phyloP scores from a whole-genome alignment of 1,140 invertebrate genomes.

The Drosophila guanche region DNA sequence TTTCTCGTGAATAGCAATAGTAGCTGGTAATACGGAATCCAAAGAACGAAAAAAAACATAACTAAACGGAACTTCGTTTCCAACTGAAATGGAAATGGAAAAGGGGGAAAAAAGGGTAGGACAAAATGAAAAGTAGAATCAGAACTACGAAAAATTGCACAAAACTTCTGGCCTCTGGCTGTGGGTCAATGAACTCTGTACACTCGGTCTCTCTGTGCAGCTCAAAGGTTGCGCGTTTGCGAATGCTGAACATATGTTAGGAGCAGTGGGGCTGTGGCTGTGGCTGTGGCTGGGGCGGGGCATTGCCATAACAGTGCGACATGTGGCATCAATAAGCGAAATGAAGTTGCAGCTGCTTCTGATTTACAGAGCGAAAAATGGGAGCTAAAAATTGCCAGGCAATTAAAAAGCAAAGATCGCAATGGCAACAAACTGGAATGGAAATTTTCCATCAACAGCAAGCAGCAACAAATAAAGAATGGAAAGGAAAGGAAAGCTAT shows the following conservation, averaged over 20 bases:
- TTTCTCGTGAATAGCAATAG: conserved; percentile 65
- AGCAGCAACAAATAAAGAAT: conserved; percentile 15
- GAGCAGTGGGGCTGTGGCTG: conserved; percentile 6
- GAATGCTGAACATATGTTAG: conserved; percentile 51
- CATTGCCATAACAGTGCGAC: conserved; percentile 13
- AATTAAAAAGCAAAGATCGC: conserved; percentile 43
- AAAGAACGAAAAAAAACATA: conserved; percentile 16
- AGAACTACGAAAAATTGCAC: too few species aligned
- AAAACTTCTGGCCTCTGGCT: neutral
- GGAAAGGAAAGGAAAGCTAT: neutral
- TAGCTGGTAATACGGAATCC: conserved; percentile 23
- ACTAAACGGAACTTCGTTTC: conserved; percentile 30
- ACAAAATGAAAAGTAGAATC: neutral
- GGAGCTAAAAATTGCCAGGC: conserved; percentile 43
- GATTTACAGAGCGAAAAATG: conserved; percentile 44
- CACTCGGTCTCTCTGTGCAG: conserved; percentile 4
- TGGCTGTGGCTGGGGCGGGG: too few species aligned
- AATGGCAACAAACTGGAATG: conserved; percentile 40
- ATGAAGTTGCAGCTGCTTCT: conserved; percentile 49
- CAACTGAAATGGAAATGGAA: conserved; percentile 62
- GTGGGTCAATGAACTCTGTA: conserved; percentile 40
- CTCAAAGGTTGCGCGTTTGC: conserved; percentile 38
- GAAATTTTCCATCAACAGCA: conserved; percentile 35
- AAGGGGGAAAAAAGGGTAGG: conserved; percentile 19
- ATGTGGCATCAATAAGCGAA: conserved; percentile 51